phyloP scores from a whole-genome alignment of 2,113 vertebrate species.

The Rhynchomys soricoides region DNA sequence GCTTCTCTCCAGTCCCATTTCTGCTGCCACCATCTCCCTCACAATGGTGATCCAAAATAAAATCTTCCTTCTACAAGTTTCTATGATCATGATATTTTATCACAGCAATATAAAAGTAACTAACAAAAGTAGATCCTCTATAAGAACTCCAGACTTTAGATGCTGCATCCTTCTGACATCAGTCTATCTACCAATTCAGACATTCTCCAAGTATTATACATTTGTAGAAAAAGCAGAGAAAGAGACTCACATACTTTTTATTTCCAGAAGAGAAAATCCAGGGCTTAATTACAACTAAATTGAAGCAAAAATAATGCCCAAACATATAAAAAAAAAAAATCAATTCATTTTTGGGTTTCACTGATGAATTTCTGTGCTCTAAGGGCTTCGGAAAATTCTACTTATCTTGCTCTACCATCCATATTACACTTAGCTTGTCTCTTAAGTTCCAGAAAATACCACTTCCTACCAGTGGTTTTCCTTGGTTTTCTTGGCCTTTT shows the following conservation, averaged over 20 bases:
- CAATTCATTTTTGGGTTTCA: neutral
- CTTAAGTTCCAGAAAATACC: neutral
- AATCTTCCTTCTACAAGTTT: neutral
- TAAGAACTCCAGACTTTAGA: neutral
- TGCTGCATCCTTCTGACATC: neutral
- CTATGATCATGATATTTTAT: neutral
- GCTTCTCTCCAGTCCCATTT: neutral
- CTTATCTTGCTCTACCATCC: neutral
- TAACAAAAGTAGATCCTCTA: neutral
- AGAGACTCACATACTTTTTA: neutral
- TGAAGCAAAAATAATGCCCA: neutral
- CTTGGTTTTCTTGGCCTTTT: neutral
- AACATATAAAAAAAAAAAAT: neutral
- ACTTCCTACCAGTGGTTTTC: neutral
- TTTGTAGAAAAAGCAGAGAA: neutral
- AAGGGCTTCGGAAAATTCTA: neutral
- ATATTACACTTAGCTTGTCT: neutral
- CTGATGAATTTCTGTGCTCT: neutral
- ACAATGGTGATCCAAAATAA: neutral
- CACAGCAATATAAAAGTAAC: neutral
- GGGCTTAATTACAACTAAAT: neutral
- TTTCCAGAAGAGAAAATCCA: neutral
- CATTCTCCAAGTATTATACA: neutral
- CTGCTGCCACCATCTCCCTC: neutral
- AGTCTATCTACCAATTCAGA: neutral